Evolutionary conservation across 2,113 vertebrate species (phyloP).

Genomic region (Cyrtonyx montezumae): DNA sequence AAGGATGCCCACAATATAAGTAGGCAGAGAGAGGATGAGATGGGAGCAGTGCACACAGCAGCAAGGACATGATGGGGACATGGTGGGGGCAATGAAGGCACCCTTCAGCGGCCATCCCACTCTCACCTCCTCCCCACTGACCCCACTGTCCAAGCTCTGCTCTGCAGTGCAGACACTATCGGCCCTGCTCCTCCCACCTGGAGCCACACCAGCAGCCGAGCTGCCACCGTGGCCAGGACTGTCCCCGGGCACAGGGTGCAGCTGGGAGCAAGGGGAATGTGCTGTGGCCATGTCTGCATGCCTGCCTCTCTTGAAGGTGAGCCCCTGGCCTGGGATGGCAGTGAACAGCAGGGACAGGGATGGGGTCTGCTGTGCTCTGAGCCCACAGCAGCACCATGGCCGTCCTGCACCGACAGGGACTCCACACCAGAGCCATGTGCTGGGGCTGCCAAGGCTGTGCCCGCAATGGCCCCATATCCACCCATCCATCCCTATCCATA

Average conservation of each 20-base stretch:
- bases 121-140: neutral
- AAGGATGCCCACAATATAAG: neutral
- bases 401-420: fast-evolving
- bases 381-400: fast-evolving
- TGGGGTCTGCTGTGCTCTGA: fast-evolving
- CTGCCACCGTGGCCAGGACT: conserved; percentile 7
- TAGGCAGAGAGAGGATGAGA: neutral
- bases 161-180: neutral
- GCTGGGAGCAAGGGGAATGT: neutral
- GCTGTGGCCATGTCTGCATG: neutral
- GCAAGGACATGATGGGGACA: neutral
- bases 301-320: conserved; percentile 24
- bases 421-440: fast-evolving
- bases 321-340: fast-evolving
- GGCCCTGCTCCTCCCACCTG: neutral
- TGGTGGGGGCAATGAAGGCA: too few relatives aligned
- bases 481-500: too few relatives aligned
- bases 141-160: neutral
- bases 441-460: neutral
- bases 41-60: neutral
- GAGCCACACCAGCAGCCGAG: neutral
- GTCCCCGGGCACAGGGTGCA: neutral
- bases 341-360: neutral
- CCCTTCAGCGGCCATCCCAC: fast-evolving
- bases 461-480: fast-evolving